Conservation (phyloP, 1,140 invertebrate genomes). For the Leptopilina clavipes region DNA sequence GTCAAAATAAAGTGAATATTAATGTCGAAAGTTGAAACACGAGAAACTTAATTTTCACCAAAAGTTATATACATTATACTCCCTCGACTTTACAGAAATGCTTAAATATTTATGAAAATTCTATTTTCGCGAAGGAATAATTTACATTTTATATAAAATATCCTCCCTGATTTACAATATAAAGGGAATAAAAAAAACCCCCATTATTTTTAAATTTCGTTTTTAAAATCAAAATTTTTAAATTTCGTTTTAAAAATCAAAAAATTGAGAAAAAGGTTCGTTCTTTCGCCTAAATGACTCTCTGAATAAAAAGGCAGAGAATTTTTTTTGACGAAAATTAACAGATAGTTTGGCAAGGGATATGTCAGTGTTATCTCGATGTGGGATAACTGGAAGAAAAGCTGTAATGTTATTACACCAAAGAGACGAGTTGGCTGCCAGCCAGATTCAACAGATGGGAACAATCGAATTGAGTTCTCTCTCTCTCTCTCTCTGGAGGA, state of each 20-base stretch:
- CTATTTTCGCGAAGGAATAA: background rate
- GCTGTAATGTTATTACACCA: conserved; percentile 57
- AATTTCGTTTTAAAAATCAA: too few species aligned
- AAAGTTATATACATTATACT: background rate
- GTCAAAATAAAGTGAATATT: background rate
- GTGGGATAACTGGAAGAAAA: conserved; percentile 44
- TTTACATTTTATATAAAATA: too few species aligned
- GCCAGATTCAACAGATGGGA: conserved; percentile 62
- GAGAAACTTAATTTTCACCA: background rate
- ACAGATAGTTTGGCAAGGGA: background rate
- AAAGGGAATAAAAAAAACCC: too few species aligned
- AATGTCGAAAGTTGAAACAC: background rate
- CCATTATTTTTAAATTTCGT: too few species aligned
- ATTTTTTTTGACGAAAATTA: background rate
- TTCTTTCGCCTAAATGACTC: too few species aligned
- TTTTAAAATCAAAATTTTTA: too few species aligned
- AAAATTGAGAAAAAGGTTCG: too few species aligned
- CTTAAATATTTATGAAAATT: background rate
- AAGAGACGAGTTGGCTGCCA: conserved; percentile 48
- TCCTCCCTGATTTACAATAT: too few species aligned
- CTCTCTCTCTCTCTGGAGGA: conserved; percentile 46
- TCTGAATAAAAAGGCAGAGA: too few species aligned
- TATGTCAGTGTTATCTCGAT: conserved; percentile 8
- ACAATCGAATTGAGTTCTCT: conserved; percentile 53
- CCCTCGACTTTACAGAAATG: background rate